phyloP scores from a whole-genome alignment of 2,888 invertebrate genomes.

The Oscheius sp. region DNA sequence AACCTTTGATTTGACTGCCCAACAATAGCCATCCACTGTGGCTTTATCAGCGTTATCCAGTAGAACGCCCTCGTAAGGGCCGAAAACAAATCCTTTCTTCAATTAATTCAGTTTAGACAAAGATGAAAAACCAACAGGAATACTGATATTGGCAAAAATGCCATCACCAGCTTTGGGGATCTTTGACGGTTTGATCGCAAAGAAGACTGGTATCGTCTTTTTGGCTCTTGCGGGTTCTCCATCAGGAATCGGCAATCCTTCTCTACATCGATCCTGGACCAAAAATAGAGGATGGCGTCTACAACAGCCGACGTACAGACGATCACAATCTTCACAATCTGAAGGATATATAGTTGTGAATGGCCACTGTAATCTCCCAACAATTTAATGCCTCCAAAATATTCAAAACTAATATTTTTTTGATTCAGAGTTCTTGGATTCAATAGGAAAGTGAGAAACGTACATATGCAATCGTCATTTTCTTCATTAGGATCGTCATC shows the following conservation, averaged over 20 bases:
- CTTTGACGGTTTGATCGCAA: slow-evolving; percentile 45
- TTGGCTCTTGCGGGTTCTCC: slow-evolving; percentile 33
- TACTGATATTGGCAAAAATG: slow-evolving; percentile 45
- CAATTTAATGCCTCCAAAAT: no score
- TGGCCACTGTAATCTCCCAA: no score
- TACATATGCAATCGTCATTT: slow-evolving; percentile 29
- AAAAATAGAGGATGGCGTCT: slow-evolving; percentile 51
- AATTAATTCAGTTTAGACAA: neutral
- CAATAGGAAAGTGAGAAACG: neutral
- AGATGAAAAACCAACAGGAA: slow-evolving; percentile 41
- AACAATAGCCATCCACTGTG: slow-evolving; percentile 52
- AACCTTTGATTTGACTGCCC: slow-evolving; percentile 41
- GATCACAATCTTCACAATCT: slow-evolving; percentile 49
- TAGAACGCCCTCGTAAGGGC: slow-evolving; percentile 48
- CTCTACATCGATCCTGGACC: slow-evolving; percentile 29
- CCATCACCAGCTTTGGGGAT: slow-evolving; percentile 58
- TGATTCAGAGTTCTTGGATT: no score
- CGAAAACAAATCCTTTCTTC: slow-evolving; percentile 59
- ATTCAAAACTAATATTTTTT: no score
- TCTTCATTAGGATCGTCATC: slow-evolving; percentile 16
- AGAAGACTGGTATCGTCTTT: slow-evolving; percentile 48
- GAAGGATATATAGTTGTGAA: slow-evolving; percentile 22
- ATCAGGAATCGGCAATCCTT: slow-evolving; percentile 24
- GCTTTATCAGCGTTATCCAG: slow-evolving; percentile 37
- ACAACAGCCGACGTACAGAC: slow-evolving; percentile 47